These are phyloP conservation scores for Sorex araneus DNA, from an alignment of 2,113 vertebrate species.

Conservation along the genomic window DNA sequence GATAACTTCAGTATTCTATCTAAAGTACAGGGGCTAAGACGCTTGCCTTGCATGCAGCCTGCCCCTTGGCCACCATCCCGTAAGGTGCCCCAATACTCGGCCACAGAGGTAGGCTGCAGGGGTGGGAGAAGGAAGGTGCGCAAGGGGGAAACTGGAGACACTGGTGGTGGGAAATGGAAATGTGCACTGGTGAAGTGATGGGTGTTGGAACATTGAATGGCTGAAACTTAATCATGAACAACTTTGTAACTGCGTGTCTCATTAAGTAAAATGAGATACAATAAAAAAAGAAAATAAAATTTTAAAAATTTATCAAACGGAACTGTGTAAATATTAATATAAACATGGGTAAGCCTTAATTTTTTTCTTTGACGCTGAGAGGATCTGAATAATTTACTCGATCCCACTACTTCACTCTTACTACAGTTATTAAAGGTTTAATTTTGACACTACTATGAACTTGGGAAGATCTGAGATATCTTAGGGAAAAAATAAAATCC, in stretches of 20 bases:
- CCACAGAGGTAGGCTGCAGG: too few relatives aligned
- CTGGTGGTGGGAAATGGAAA: too few relatives aligned
- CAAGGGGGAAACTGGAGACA: too few relatives aligned
- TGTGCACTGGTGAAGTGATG: too few relatives aligned
- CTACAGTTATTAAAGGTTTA: neutral
- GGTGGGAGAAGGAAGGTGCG: too few relatives aligned
- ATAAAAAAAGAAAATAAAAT: neutral
- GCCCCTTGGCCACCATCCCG: too few relatives aligned
- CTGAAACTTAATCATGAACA: too few relatives aligned
- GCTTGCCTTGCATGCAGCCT: too few relatives aligned
- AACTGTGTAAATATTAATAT: slow-evolving; percentile 4
- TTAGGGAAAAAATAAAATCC: neutral
- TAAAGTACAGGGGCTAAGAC: neutral
- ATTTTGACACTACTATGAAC: neutral
- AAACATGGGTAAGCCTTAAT: neutral
- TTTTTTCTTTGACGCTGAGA: slow-evolving; percentile 19
- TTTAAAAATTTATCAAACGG: neutral
- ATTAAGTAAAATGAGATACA: too few relatives aligned
- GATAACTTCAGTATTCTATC: neutral
- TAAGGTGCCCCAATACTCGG: too few relatives aligned
- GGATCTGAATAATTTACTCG: neutral
- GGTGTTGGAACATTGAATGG: too few relatives aligned
- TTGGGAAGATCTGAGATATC: neutral
- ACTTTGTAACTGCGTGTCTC: neutral
- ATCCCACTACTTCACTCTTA: neutral